These are phyloP conservation scores for Hafferia zeledoni DNA, from an alignment of 2,797 vertebrate species.

Conservation along the genomic window DNA sequence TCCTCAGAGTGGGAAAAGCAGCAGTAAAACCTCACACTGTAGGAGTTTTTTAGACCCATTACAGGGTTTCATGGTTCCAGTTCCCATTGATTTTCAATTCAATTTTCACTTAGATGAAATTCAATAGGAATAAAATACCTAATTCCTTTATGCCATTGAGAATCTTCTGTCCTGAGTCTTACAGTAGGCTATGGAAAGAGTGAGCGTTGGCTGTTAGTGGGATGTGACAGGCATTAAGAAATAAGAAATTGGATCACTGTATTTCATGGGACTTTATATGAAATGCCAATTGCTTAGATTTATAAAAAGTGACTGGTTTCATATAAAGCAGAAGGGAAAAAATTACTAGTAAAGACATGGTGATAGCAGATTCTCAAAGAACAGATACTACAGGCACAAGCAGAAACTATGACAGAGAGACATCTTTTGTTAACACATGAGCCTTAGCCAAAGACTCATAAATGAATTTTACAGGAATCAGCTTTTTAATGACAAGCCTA, in stretches of 20 bases:
- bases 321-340: conserved; percentile 11
- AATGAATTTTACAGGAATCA: conserved; percentile 1
- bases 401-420: neutral
- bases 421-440: neutral
- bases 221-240: conserved; percentile 36
- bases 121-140: conserved; percentile 23
- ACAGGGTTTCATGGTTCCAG: neutral
- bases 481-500: neutral
- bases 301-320: neutral
- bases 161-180: neutral
- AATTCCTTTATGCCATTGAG: conserved; percentile 23
- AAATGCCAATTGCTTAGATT: no score
- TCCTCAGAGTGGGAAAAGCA: conserved; percentile 1
- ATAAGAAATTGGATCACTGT: neutral
- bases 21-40: neutral
- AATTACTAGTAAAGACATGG: conserved; percentile 1
- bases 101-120: conserved; percentile 46
- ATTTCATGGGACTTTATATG: conserved; percentile 23
- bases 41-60: neutral
- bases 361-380: conserved; percentile 20
- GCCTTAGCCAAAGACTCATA: neutral
- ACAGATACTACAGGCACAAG: neutral
- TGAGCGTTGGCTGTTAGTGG: neutral
- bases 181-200: neutral
- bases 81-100: conserved; percentile 35